Conservation (phyloP, 1,140 invertebrate species). For the Venturia canescens region DNA sequence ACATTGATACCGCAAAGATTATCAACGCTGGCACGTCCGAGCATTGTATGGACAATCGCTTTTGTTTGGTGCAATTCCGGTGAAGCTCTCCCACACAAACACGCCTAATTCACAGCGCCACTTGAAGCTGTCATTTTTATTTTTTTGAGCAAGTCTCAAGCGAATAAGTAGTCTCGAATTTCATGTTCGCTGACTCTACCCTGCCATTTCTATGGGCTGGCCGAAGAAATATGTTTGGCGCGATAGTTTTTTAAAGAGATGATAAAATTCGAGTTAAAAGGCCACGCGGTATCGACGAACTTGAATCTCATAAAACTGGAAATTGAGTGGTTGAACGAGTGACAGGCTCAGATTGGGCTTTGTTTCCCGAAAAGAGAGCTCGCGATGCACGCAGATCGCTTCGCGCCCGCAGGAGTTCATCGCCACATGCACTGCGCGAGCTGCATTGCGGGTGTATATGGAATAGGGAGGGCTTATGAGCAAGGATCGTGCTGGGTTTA, state of each 20-base stretch:
- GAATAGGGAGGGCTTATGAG: slow-evolving; percentile 17
- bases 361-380: not conserved
- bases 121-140: no score
- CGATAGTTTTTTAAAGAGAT: no score
- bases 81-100: not conserved
- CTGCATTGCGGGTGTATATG: slow-evolving; percentile 50
- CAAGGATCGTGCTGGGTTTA: slow-evolving; percentile 40
- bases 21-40: slow-evolving; percentile 2
- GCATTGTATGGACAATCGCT: slow-evolving; percentile 23
- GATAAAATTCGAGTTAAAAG: not conserved
- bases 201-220: no score
- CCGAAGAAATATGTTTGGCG: no score
- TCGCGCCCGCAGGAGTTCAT: slow-evolving; percentile 7
- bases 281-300: not conserved
- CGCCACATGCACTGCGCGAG: slow-evolving; percentile 34
- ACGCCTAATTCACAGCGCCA: no score
- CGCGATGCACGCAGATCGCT: not conserved
- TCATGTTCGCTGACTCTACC: no score
- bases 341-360: not conserved
- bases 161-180: no score
- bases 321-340: not conserved
- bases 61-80: not conserved
- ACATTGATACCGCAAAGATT: slow-evolving; percentile 28
- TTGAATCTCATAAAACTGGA: not conserved
- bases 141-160: no score